Conservation (phyloP, 2,113 vertebrate species). For the Podiceps cristatus region DNA sequence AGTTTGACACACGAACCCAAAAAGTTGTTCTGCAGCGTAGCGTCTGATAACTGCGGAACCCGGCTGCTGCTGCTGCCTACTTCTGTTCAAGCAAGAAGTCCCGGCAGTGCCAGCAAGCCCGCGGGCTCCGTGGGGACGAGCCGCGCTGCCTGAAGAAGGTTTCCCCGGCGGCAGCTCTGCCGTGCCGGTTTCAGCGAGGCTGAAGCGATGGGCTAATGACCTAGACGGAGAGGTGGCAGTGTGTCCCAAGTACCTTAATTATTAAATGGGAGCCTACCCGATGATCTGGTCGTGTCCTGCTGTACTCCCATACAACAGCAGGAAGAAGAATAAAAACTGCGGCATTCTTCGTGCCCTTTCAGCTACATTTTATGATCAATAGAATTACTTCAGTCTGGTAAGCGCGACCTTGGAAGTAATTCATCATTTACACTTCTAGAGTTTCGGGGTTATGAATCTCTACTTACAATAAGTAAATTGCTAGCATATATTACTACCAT, state of each 20-base stretch:
- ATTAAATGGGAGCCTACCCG: neutral
- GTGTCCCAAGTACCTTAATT: neutral
- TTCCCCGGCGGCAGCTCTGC: neutral
- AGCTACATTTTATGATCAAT: neutral
- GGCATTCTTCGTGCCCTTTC: neutral
- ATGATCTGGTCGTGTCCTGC: neutral
- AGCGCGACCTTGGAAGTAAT: slow-evolving; percentile 42
- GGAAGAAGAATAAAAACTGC: neutral
- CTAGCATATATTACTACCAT: neutral
- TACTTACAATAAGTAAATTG: neutral
- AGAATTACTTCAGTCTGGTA: slow-evolving; percentile 15
- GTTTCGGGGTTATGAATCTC: neutral
- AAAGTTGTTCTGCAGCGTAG: neutral
- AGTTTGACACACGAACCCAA: neutral
- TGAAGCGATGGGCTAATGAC: neutral
- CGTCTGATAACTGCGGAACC: neutral
- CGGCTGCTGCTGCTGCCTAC: neutral
- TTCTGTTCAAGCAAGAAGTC: neutral
- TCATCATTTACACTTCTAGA: neutral
- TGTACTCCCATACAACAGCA: neutral
- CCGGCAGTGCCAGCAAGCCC: neutral
- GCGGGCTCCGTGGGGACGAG: neutral
- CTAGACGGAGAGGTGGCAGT: neutral
- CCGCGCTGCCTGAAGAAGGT: neutral
- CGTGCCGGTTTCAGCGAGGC: neutral